These are phyloP conservation scores for Turritopsis rubra DNA, from an alignment of 30 jellyfish, hydroid and myxozoan species.

Conservation along the genomic window DNA sequence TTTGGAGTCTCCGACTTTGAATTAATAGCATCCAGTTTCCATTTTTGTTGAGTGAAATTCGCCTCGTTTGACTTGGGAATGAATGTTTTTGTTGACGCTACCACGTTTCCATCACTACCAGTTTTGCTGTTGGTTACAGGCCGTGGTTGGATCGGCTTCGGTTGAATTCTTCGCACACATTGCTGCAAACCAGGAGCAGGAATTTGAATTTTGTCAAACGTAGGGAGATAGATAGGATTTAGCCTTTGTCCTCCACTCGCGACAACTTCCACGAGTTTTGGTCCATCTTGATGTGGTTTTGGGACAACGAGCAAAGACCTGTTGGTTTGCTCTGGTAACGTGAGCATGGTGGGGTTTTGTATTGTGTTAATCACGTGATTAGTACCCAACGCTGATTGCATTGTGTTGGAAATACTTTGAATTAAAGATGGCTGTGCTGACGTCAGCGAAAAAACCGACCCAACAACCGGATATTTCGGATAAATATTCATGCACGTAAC, in stretches of 20 bases:
- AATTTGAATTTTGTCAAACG: background rate
- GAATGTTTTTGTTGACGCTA: no score
- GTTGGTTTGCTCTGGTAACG: background rate
- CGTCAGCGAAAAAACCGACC: background rate
- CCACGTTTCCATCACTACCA: no score
- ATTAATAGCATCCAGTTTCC: background rate
- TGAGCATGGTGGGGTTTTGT: background rate
- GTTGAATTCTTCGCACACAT: background rate
- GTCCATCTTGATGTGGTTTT: background rate
- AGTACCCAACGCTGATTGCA: background rate
- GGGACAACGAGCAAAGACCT: background rate
- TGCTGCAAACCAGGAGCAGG: background rate
- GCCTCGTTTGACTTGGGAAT: background rate
- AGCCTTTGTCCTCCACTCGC: background rate
- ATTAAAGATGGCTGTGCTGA: background rate
- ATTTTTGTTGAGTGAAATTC: background rate
- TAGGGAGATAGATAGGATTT: background rate
- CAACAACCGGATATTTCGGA: conserved; percentile 8
- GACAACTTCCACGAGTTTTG: background rate
- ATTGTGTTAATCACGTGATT: background rate
- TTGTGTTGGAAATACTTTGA: background rate
- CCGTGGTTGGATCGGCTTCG: background rate
- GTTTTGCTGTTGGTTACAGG: background rate
- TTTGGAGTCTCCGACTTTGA: background rate
- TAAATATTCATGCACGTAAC: background rate